A percentile compares a stretch with the other conserved stretches of the same genome.
phyloP scores from a whole-genome alignment of 1,140 invertebrate genomes.

The Bombus balteatus region DNA sequence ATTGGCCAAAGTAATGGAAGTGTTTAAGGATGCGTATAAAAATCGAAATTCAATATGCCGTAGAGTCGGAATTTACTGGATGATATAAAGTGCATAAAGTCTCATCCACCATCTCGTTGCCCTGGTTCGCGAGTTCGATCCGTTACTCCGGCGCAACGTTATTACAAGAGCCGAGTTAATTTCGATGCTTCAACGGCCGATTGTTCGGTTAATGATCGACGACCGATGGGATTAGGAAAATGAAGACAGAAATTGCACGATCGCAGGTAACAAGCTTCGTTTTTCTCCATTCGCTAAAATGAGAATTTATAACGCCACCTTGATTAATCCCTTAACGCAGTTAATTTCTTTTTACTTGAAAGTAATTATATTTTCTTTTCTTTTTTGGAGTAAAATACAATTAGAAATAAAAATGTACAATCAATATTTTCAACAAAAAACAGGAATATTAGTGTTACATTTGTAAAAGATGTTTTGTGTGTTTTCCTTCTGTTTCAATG shows the following conservation, averaged over 20 bases:
- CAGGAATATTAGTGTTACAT: neutral
- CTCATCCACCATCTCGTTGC: neutral
- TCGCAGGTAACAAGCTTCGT: neutral
- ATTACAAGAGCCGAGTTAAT: neutral
- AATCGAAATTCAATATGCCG: conserved; percentile 64
- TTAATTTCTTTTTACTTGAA: neutral
- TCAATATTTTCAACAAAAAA: no score
- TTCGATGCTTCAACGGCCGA: neutral
- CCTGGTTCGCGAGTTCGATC: neutral
- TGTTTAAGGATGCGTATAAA: conserved; percentile 58
- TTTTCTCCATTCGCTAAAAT: neutral
- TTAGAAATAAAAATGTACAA: neutral
- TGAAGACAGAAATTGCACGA: neutral
- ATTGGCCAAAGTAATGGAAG: conserved; percentile 62
- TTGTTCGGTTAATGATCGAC: conserved; percentile 12
- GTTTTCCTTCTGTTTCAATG: neutral
- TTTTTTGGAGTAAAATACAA: neutral
- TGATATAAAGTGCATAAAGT: conserved; percentile 38
- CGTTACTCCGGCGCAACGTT: neutral
- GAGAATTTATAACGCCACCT: neutral
- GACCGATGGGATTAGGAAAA: neutral
- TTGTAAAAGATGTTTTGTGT: neutral
- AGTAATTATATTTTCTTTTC: no score
- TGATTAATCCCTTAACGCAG: neutral
- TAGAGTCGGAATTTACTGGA: conserved; percentile 42